A percentile compares a stretch with the other conserved stretches of the same genome.
Conservation (phyloP, 2,888 invertebrate species). For the Drosophila paramelanica region DNA sequence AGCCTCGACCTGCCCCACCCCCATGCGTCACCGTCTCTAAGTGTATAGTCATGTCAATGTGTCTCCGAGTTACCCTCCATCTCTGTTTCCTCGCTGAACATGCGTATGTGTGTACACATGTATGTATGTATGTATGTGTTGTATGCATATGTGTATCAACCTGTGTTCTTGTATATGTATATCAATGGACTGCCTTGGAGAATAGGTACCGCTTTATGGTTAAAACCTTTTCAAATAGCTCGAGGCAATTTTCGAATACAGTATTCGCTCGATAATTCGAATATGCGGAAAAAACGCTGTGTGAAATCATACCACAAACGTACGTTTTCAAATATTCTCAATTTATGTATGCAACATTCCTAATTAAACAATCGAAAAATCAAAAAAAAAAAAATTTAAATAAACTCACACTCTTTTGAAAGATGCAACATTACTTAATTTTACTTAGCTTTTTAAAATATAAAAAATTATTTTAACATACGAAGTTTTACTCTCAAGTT, state of each 20-base stretch:
- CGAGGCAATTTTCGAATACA: constrained; percentile 36
- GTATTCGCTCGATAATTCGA: background rate
- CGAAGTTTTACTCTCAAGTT: too few species aligned
- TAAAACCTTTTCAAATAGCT: constrained; percentile 35
- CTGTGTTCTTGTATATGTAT: background rate
- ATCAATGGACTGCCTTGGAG: background rate
- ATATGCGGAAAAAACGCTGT: too few species aligned
- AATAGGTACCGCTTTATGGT: background rate
- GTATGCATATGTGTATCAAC: too few species aligned
- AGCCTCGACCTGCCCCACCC: constrained; percentile 27
- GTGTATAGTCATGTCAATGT: constrained; percentile 56
- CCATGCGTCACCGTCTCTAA: constrained; percentile 29
- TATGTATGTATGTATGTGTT: background rate
- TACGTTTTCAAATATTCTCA: too few species aligned
- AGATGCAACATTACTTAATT: too few species aligned
- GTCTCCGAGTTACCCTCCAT: background rate
- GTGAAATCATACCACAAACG: too few species aligned
- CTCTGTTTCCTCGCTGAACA: background rate
- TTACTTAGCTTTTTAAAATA: too few species aligned
- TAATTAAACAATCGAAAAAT: too few species aligned
- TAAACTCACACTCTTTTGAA: too few species aligned
- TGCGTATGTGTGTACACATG: background rate
- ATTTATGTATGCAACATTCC: too few species aligned
- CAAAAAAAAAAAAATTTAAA: too few species aligned
- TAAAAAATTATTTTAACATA: too few species aligned